Evolutionary conservation across 1,140 invertebrate genomes (phyloP).

Genomic region (Proales similis): DNA sequence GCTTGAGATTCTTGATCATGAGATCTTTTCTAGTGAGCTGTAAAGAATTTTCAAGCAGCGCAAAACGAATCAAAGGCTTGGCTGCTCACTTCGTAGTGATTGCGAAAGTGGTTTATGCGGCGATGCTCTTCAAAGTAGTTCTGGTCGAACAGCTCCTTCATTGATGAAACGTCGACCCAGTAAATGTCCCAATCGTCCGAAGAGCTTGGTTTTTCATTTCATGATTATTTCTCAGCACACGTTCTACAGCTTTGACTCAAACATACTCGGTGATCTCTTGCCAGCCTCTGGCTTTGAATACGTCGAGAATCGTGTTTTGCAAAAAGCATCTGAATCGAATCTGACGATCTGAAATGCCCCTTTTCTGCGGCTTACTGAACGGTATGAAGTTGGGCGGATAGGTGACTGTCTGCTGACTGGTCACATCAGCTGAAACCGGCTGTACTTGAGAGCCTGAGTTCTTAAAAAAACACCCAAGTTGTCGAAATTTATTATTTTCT

Average conservation of each 20-base stretch:
- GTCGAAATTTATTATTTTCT: not conserved
- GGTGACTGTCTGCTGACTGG: conserved; percentile 7
- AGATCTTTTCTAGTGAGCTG: conserved; percentile 55
- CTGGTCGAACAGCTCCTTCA: conserved; percentile 54
- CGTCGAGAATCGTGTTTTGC: conserved; percentile 52
- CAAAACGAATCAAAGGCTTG: not conserved
- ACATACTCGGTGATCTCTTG: conserved; percentile 45
- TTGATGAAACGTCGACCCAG: conserved; percentile 56
- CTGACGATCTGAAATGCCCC: conserved; percentile 42
- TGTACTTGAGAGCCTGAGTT: too few species aligned
- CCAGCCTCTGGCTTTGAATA: conserved; percentile 49
- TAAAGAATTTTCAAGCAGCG: conserved; percentile 5
- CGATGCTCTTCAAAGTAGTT: conserved; percentile 55
- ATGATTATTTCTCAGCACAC: not conserved
- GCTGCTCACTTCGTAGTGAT: conserved; percentile 53
- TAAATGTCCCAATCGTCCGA: conserved; percentile 56
- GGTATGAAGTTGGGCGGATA: conserved; percentile 15
- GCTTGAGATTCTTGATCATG: conserved; percentile 56
- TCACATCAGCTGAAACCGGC: not conserved
- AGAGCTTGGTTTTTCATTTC: conserved; percentile 41
- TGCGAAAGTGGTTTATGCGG: conserved; percentile 55
- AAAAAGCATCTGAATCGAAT: conserved; percentile 51
- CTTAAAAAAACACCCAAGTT: too few species aligned
- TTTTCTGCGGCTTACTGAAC: conserved; percentile 19
- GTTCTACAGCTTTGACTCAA: not conserved